These are phyloP conservation scores for Siphamia tubifer DNA, from an alignment of 2,113 vertebrate genomes.

Conservation along the genomic window DNA sequence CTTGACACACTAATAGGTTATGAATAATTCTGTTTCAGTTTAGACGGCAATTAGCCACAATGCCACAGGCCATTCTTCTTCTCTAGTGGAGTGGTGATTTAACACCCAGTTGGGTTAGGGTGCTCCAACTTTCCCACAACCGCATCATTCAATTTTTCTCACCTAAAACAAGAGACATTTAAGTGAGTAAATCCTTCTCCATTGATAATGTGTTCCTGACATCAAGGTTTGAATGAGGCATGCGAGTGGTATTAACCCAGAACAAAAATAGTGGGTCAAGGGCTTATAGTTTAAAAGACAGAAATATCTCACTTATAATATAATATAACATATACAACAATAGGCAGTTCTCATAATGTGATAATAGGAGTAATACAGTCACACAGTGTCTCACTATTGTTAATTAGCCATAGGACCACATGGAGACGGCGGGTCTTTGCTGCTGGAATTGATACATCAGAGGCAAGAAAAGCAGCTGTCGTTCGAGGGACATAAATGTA, in stretches of 20 bases:
- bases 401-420: constrained; percentile 61
- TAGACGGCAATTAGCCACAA: constrained; percentile 79
- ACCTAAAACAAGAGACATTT: constrained; percentile 30
- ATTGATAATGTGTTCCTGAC: constrained; percentile 4
- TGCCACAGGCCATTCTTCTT: constrained; percentile 76
- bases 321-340: not conserved
- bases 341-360: constrained; percentile 6
- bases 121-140: constrained; percentile 29
- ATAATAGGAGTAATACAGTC: no score
- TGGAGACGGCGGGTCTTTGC: constrained; percentile 39
- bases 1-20: constrained; percentile 82
- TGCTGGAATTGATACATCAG: constrained; percentile 47
- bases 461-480: constrained; percentile 36
- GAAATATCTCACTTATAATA: not conserved
- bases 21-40: constrained; percentile 85
- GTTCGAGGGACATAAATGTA: constrained; percentile 23
- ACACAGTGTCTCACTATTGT: constrained; percentile 22
- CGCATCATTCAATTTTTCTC: constrained; percentile 32
- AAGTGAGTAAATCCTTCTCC: constrained; percentile 23
- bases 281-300: no score
- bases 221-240: not conserved
- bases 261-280: no score
- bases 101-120: constrained; percentile 55
- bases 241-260: not conserved
- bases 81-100: constrained; percentile 67